Conservation (phyloP, 2,888 invertebrate species). For the Drosophila lacicola region DNA sequence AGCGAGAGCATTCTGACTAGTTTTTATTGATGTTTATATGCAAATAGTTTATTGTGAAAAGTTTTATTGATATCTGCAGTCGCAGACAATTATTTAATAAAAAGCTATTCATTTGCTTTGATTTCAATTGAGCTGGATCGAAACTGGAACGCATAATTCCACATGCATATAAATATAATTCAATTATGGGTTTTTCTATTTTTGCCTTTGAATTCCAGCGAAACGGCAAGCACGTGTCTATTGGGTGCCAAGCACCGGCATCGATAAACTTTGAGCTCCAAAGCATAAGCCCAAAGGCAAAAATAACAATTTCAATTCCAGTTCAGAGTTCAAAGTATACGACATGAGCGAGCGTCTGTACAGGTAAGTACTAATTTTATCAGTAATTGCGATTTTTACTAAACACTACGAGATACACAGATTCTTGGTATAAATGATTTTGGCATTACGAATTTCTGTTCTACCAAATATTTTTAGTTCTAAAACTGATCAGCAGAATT, state of each 20-base stretch:
- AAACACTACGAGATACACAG: neutral
- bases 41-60: constrained; percentile 57
- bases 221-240: constrained; percentile 30
- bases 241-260: constrained; percentile 45
- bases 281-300: constrained; percentile 25
- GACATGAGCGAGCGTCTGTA: constrained; percentile 73
- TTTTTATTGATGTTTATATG: constrained; percentile 47
- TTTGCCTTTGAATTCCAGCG: constrained; percentile 46
- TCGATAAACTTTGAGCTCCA: constrained; percentile 11
- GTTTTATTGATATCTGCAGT: constrained; percentile 25
- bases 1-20: neutral
- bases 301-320: constrained; percentile 3
- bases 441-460: neutral
- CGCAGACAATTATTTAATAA: constrained; percentile 23
- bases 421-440: neutral
- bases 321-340: constrained; percentile 10
- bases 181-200: constrained; percentile 34
- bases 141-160: constrained; percentile 11
- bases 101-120: constrained; percentile 25
- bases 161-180: constrained; percentile 29
- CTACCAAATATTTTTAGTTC: constrained; percentile 4
- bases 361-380: constrained; percentile 51
- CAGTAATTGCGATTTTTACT: neutral
- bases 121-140: constrained; percentile 19
- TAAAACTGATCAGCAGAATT: neutral